These are phyloP conservation scores for Crocidura indochinensis DNA, from an alignment of 2,797 vertebrate species.

Conservation along the genomic window DNA sequence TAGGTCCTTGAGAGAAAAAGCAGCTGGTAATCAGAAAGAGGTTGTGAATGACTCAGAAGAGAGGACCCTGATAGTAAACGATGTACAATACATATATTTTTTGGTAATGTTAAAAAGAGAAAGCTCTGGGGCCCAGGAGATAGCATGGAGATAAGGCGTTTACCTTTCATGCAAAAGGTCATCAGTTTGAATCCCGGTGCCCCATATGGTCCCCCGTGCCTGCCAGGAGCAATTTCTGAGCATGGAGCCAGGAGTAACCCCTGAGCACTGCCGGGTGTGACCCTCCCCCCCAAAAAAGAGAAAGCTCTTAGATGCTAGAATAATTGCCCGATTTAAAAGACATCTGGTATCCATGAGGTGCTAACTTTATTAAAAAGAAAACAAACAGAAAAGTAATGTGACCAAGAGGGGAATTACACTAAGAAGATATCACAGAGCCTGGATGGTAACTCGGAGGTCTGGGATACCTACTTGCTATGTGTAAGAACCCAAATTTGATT, in stretches of 20 bases:
- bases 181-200: too few species aligned
- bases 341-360: slow-evolving; percentile 26
- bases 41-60: background rate
- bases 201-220: too few species aligned
- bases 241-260: too few species aligned
- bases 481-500: too few species aligned
- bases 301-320: background rate
- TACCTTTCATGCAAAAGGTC: too few species aligned
- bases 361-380: slow-evolving; percentile 57
- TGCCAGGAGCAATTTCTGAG: too few species aligned
- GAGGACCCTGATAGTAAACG: background rate
- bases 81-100: background rate
- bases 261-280: too few species aligned
- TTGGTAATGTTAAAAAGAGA: background rate
- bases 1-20: slow-evolving; percentile 1
- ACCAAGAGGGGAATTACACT: slow-evolving; percentile 80
- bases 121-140: too few species aligned
- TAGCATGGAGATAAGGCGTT: too few species aligned
- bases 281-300: too few species aligned
- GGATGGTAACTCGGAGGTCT: too few species aligned
- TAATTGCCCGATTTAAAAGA: background rate
- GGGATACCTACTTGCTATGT: too few species aligned
- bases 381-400: slow-evolving; percentile 74
- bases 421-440: slow-evolving; percentile 77
- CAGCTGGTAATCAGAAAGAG: background rate